phyloP scores from a whole-genome alignment of 2,113 vertebrate species.

The Myotis lucifugus region DNA sequence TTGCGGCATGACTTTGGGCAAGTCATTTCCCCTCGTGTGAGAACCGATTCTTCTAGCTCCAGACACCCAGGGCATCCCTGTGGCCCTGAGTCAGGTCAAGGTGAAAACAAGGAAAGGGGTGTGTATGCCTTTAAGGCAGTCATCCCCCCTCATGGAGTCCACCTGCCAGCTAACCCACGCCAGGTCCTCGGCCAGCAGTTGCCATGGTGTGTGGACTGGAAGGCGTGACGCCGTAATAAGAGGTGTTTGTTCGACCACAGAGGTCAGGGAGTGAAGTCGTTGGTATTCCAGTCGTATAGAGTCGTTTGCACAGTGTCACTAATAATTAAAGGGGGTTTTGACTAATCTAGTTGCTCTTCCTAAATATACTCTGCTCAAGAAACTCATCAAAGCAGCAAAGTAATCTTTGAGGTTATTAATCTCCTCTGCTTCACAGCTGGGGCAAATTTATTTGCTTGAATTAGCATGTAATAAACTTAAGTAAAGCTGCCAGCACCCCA shows the following conservation, averaged over 20 bases:
- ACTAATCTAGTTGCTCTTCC: slow-evolving; percentile 90
- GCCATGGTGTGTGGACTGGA: slow-evolving; percentile 74
- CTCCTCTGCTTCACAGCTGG: slow-evolving; percentile 88
- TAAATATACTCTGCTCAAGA: slow-evolving; percentile 90
- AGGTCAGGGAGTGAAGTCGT: slow-evolving; percentile 90
- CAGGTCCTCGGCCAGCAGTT: slow-evolving; percentile 46
- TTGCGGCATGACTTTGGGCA: not conserved
- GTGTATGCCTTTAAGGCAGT: not conserved
- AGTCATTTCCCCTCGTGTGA: not conserved
- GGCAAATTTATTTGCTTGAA: slow-evolving; percentile 92
- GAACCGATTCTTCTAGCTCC: not conserved
- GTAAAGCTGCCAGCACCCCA: slow-evolving; percentile 85
- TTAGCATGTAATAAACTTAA: slow-evolving; percentile 91
- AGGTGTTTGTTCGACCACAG: slow-evolving; percentile 89
- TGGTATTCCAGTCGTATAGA: slow-evolving; percentile 88
- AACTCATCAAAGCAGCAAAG: slow-evolving; percentile 89
- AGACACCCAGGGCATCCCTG: not conserved
- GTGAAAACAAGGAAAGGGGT: not conserved
- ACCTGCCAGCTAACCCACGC: not conserved
- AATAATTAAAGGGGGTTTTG: slow-evolving; percentile 92
- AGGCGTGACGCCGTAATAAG: slow-evolving; percentile 80
- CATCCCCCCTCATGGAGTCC: not conserved
- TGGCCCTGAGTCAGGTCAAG: not conserved
- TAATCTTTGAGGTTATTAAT: slow-evolving; percentile 92
- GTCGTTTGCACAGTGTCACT: slow-evolving; percentile 91